Percentiles rank a stretch among this genome's conserved stretches.
phyloP scores from a whole-genome alignment of 2,888 invertebrate species.

The Chrysodeixis includens region DNA sequence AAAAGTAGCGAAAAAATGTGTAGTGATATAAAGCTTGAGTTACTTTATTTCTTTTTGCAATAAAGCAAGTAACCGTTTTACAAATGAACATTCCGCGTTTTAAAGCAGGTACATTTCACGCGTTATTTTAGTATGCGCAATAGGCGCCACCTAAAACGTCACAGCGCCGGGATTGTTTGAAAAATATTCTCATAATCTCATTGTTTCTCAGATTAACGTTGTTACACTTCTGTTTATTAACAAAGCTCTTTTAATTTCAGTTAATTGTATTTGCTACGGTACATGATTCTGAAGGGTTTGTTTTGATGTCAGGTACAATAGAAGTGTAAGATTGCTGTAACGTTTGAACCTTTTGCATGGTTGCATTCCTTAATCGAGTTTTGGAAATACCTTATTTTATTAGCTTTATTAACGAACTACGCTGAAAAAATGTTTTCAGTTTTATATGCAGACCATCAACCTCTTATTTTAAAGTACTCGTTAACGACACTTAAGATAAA shows the following conservation, averaged over 20 bases:
- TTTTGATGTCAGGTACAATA: conserved; percentile 62
- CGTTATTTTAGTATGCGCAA: conserved; percentile 47
- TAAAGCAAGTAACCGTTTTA: conserved; percentile 30
- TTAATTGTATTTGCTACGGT: conserved; percentile 72
- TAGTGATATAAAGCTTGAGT: neutral
- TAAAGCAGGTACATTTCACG: conserved; percentile 32
- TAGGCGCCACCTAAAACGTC: conserved; percentile 46
- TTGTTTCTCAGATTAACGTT: conserved; percentile 64
- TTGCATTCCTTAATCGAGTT: conserved; percentile 10
- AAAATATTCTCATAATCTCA: conserved; percentile 62
- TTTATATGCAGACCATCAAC: neutral
- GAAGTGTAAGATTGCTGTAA: conserved; percentile 52
- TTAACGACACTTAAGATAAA: conserved; percentile 15
- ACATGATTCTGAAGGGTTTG: conserved; percentile 68
- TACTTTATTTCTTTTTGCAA: conserved; percentile 9
- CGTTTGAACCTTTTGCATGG: conserved; percentile 47
- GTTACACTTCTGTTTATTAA: conserved; percentile 70
- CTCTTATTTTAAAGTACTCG: neutral
- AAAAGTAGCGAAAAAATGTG: neutral
- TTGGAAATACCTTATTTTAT: neutral
- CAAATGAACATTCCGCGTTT: conserved; percentile 46
- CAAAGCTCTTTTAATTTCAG: conserved; percentile 72
- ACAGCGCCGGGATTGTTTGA: conserved; percentile 51
- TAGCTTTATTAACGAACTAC: neutral
- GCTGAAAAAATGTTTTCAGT: neutral